These are phyloP conservation scores for Aphidoletes aphidimyza DNA, from an alignment of 2,888 invertebrate species.

Conservation along the genomic window DNA sequence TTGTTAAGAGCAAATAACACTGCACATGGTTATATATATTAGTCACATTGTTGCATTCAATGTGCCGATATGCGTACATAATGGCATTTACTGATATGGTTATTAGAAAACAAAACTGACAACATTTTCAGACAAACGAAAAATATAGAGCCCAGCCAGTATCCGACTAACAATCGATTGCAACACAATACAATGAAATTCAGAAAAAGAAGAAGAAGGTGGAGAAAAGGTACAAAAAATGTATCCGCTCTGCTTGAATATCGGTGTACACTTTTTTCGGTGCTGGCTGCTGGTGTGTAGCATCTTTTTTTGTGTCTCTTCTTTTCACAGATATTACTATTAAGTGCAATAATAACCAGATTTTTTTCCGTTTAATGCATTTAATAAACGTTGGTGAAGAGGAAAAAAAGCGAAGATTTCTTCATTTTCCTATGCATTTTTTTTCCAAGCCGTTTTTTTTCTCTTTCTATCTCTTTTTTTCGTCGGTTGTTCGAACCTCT, in stretches of 20 bases:
- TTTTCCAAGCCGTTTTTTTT: not conserved
- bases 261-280: constrained; percentile 2
- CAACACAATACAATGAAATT: not conserved
- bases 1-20: constrained; percentile 15
- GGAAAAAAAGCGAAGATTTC: constrained; percentile 30
- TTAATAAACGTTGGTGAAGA: constrained; percentile 45
- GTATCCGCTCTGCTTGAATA: constrained; percentile 44
- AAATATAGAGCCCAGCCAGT: not conserved
- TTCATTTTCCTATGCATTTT: constrained; percentile 6
- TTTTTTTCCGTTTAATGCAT: constrained; percentile 47
- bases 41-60: constrained; percentile 14
- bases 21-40: constrained; percentile 27
- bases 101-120: constrained; percentile 48
- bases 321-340: constrained; percentile 42
- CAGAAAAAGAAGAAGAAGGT: constrained; percentile 20
- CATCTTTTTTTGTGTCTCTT: not conserved
- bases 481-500: not conserved
- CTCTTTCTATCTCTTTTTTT: not conserved
- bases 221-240: constrained; percentile 45
- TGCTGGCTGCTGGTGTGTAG: constrained; percentile 17
- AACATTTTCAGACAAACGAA: not conserved
- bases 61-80: constrained; percentile 49
- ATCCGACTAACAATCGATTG: not conserved
- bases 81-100: constrained; percentile 49
- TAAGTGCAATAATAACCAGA: constrained; percentile 51